Evolutionary conservation across 1,140 invertebrate genomes (phyloP), one percentile per base, ranked within the genome.

Genomic region (Atta colombica): DNA sequence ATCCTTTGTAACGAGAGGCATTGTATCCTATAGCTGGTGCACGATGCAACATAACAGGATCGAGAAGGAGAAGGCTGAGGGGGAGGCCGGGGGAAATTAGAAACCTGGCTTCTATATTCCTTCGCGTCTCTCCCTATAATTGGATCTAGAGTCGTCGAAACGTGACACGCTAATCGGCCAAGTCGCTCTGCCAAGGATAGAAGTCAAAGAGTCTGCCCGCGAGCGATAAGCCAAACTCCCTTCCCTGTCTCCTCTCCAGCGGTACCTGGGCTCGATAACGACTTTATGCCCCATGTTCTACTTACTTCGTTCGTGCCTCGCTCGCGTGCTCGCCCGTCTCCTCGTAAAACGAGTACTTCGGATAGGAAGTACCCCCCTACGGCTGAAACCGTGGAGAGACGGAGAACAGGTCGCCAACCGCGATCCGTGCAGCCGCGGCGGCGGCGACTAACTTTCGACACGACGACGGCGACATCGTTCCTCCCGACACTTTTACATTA

Each of bases 111-210:
- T 65, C 77, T 80, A 65, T 81, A 53, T 58, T 45, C 31, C 63
- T 68, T 18, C 65, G 60, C n/a, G 35, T 63, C 81, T 89, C 65
- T 71, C 63, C 65, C 53, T 80, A 88, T 91, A 92, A 92, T 92
- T 92, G 88, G 86, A 92, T 92, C 68, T 60, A 65, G 45, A 80
- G 75, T 86, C 72, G 85, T 87, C 55, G 78, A 84, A 72, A 77
- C 80, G 78, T 72, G 65, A 80, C 55, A 90, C 68, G 90, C 86
- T 91, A 92, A 92, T 92, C 88, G 85, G 86, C 89, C 88, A 91
- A 91, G 88, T 91, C 88, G 77, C 81, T 78, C 51, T 80, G 77
- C 55, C 68, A 25, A 69, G 71, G 72, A 85, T 89, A 85, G 75
- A 86, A 92, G 88, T 87, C 78, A 88, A 89, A 89, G 89, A 90